Evolutionary conservation across 2,888 invertebrate genomes (phyloP), one percentile per base, ranked within the genome.

Genomic region (Achlya flavicornis): DNA sequence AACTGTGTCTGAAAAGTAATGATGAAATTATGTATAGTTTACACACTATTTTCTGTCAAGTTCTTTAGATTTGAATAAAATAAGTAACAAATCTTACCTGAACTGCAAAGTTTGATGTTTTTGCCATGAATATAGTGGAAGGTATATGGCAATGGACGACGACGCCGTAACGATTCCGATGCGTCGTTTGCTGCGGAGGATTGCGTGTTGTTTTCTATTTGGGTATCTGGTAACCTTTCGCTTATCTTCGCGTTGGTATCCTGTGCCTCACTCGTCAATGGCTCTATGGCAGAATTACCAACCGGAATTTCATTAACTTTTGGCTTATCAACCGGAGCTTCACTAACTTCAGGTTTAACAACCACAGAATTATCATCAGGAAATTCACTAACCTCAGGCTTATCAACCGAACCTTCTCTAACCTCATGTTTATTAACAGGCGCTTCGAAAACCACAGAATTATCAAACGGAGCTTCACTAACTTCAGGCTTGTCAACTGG

Each of bases 41-140:
- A 35, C 4, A 35, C 35, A 35, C 7, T 35, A 35, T 35, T 35
- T 35, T 1, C 26, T 26, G 26, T 2, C 26, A 26, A 26, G 26
- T 26, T 26, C 5, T 35, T 35, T 57, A 35, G 10, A 19, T 5
- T 16, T 38, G 5, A 14, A 60, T 41, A 33, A 10, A 11, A 57
- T 57, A 35, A 32, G 10, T 11, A 10, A 41, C 33, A 43, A 38
- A 11, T 33, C 11, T 46, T 26, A 89, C 92, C 90, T 65, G 92
- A 92, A 67, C 92, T 92, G 69, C 87, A 89, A 7, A 97, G 92
- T 70, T 95, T 95, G 53, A 98, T 95, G 88, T 98, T 98, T 74
- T 96, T 95, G 0, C 98, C 98, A 80, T 97, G 97, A 75, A 97
- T 95, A 73, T 97, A 97, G 77, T 97, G 96, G 81, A 97, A 97